Evolutionary conservation across 2,888 invertebrate species (phyloP).

Genomic region (Agonopterix alstromeriana): DNA sequence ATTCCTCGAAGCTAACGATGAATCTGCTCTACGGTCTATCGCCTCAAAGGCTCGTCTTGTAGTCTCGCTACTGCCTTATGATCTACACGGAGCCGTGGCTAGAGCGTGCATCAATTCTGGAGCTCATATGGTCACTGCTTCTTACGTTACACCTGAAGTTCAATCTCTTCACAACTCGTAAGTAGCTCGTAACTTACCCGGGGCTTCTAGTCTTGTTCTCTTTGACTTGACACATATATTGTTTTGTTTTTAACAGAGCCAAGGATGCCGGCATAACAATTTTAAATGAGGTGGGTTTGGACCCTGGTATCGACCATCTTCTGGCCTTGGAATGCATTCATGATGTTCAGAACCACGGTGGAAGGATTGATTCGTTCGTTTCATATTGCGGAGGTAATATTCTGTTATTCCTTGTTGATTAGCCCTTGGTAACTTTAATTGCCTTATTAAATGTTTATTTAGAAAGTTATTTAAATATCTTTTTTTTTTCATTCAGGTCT

Average conservation of each 20-base stretch:
- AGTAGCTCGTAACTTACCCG: slow-evolving; percentile 27
- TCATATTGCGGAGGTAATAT: slow-evolving; percentile 93
- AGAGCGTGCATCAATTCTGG: slow-evolving; percentile 89
- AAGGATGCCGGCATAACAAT: slow-evolving; percentile 93
- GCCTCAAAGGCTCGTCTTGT: slow-evolving; percentile 86
- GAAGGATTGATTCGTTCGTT: slow-evolving; percentile 94
- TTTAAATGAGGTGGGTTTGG: slow-evolving; percentile 97
- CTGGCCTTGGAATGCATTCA: slow-evolving; percentile 98
- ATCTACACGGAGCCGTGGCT: slow-evolving; percentile 91
- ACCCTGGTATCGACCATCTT: slow-evolving; percentile 99
- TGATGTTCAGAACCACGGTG: slow-evolving; percentile 91
- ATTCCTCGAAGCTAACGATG: slow-evolving; percentile 88
- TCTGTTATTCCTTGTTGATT: background rate
- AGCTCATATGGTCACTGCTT: slow-evolving; percentile 97
- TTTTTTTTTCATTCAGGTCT: slow-evolving; percentile 74
- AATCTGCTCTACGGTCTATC: slow-evolving; percentile 81
- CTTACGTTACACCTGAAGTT: slow-evolving; percentile 93
- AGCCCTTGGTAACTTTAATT: background rate
- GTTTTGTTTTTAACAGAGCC: slow-evolving; percentile 76
- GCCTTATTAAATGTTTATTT: no score
- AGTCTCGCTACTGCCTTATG: slow-evolving; percentile 93
- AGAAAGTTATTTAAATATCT: background rate
- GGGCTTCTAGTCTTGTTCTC: no score
- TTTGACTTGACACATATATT: no score
- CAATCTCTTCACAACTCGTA: slow-evolving; percentile 85